These are phyloP conservation scores for Poeciliopsis occidentalis DNA, from an alignment of 2,113 vertebrate species.

Conservation along the genomic window DNA sequence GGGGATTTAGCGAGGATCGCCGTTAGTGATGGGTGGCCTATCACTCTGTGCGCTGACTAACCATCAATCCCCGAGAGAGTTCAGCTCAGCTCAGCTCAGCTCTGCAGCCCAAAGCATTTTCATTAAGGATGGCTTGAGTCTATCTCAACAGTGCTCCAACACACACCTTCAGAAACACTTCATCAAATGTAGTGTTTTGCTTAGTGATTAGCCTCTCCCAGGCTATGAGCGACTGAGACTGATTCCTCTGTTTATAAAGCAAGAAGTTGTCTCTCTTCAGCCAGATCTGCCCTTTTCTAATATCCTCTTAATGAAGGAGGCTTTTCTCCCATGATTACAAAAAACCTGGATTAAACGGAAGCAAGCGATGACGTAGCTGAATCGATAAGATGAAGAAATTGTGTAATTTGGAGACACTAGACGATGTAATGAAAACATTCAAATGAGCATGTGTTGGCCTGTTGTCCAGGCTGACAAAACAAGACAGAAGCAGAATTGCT, in stretches of 20 bases:
- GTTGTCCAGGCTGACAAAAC: slow-evolving; percentile 59
- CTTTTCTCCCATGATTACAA: slow-evolving; percentile 81
- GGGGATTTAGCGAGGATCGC: slow-evolving; percentile 85
- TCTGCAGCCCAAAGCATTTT: slow-evolving; percentile 94
- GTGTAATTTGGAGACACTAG: slow-evolving; percentile 47
- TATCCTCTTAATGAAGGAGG: slow-evolving; percentile 92
- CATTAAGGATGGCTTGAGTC: slow-evolving; percentile 99
- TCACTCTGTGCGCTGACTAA: slow-evolving; percentile 83
- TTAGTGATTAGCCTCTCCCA: slow-evolving; percentile 97
- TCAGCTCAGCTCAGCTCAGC: slow-evolving; percentile 90
- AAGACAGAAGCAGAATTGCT: slow-evolving; percentile 66
- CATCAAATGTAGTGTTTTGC: slow-evolving; percentile 99
- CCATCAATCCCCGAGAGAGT: slow-evolving; percentile 87
- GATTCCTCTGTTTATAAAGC: slow-evolving; percentile 80
- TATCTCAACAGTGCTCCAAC: slow-evolving; percentile 82
- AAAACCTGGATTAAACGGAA: slow-evolving; percentile 60
- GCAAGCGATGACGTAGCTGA: slow-evolving; percentile 7
- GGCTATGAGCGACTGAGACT: slow-evolving; percentile 88
- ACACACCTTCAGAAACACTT: slow-evolving; percentile 96
- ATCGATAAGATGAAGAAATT: slow-evolving; percentile 20
- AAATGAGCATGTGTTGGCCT: slow-evolving; percentile 61
- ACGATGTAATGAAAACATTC: slow-evolving; percentile 59
- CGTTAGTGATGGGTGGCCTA: slow-evolving; percentile 84
- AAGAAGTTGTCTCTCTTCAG: slow-evolving; percentile 48
- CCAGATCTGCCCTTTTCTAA: slow-evolving; percentile 89